Conservation (phyloP, 2,797 vertebrate species). For the Podarcis siculus region DNA sequence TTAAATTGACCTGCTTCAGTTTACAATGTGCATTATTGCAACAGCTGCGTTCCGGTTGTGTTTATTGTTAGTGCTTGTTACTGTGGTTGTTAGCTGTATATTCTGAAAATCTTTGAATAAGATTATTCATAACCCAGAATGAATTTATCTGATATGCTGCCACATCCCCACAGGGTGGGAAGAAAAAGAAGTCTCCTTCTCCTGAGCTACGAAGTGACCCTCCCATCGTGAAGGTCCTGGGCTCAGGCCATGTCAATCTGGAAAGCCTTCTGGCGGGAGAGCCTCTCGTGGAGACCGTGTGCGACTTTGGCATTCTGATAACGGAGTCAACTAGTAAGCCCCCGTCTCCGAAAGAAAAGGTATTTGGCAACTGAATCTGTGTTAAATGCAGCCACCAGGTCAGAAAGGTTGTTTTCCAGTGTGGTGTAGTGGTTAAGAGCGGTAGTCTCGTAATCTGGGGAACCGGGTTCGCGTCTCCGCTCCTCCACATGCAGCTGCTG, state of each 20-base stretch:
- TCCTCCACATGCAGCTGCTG: too few relatives aligned
- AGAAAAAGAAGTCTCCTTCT: slow-evolving; percentile 69
- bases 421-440: too few relatives aligned
- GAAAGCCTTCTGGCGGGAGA: slow-evolving; percentile 76
- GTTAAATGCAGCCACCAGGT: neutral
- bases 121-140: too few relatives aligned
- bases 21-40: too few relatives aligned
- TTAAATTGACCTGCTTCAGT: too few relatives aligned
- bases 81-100: too few relatives aligned
- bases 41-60: too few relatives aligned
- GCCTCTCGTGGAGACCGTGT: slow-evolving; percentile 70
- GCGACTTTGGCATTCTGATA: slow-evolving; percentile 77
- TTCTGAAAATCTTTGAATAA: too few relatives aligned
- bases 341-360: slow-evolving; percentile 8
- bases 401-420: neutral
- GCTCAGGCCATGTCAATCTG: slow-evolving; percentile 71
- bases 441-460: too few relatives aligned
- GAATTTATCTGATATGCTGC: neutral
- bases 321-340: neutral
- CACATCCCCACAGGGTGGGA: neutral
- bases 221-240: slow-evolving; percentile 76
- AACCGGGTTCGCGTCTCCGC: too few relatives aligned
- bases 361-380: neutral
- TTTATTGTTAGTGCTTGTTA: too few relatives aligned
- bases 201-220: slow-evolving; percentile 78